Percentiles rank a stretch among this genome's conserved stretches.
These are phyloP conservation scores for Rissa tridactyla DNA, from an alignment of 2,113 vertebrate species.

Conservation along the genomic window DNA sequence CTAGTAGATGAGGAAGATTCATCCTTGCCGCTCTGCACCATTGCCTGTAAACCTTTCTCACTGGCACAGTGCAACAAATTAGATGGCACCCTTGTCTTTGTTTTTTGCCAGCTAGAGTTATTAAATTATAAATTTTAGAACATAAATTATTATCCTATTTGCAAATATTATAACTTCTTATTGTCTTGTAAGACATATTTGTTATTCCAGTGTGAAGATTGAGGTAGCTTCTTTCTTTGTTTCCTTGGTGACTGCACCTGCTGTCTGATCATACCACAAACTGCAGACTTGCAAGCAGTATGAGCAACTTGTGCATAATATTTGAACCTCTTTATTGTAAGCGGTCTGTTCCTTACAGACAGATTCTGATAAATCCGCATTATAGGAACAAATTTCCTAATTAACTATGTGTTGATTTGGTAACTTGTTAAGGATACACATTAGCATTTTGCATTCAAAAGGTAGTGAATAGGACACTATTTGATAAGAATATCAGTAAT, in stretches of 20 bases:
- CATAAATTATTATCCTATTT: constrained; percentile 41
- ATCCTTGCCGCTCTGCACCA: neutral
- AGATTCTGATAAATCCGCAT: neutral
- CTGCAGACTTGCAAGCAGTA: neutral
- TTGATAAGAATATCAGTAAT: neutral
- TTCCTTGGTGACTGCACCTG: constrained; percentile 60
- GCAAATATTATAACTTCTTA: constrained; percentile 27
- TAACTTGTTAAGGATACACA: neutral
- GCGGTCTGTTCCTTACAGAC: neutral
- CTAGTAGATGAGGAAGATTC: neutral
- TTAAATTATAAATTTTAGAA: constrained; percentile 49
- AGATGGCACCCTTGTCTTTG: neutral
- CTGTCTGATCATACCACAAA: neutral
- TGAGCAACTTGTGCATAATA: neutral
- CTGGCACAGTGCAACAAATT: neutral
- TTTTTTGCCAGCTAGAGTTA: constrained; percentile 1
- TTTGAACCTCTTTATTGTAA: neutral
- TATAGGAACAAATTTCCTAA: neutral
- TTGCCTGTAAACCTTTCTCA: neutral
- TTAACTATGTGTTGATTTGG: neutral
- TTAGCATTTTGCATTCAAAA: neutral
- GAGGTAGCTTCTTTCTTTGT: constrained; percentile 22
- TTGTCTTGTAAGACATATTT: neutral
- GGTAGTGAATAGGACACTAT: neutral
- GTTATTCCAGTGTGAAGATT: constrained; percentile 6